Evolutionary conservation across 2,888 invertebrate genomes (phyloP).

Genomic region (Anoncus sp.): DNA sequence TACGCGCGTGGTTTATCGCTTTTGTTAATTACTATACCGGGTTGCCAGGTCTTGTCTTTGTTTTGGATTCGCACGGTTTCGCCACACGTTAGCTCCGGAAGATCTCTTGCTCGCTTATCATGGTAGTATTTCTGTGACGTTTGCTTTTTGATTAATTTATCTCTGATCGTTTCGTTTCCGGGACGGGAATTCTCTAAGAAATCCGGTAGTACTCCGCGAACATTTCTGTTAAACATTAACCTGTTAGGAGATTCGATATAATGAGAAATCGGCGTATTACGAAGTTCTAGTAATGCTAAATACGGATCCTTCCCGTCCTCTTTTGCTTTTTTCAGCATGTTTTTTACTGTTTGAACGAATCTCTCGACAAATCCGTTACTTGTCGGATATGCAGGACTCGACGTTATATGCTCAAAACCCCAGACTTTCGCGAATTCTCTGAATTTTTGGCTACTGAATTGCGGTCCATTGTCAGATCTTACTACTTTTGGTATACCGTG

Average conservation of each 20-base stretch:
- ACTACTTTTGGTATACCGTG: conserved; percentile 39
- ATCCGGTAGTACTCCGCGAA: conserved; percentile 47
- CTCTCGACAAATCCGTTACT: conserved; percentile 51
- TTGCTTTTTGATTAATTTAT: conserved; percentile 26
- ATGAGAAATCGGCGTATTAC: conserved; percentile 57
- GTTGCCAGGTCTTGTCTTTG: conserved; percentile 37
- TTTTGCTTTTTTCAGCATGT: conserved; percentile 48
- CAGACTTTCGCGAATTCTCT: conserved; percentile 23
- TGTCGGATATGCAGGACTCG: conserved; percentile 41
- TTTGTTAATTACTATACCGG: conserved; percentile 13
- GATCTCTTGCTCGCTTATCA: conserved; percentile 29
- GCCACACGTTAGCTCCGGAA: conserved; percentile 15
- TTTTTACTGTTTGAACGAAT: conserved; percentile 45
- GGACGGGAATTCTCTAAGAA: background rate
- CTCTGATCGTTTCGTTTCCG: background rate
- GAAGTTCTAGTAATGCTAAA: conserved; percentile 56
- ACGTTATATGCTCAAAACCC: conserved; percentile 58
- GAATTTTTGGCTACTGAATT: conserved; percentile 31
- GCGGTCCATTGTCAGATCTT: conserved; percentile 10
- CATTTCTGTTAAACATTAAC: conserved; percentile 46
- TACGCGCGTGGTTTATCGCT: conserved; percentile 17
- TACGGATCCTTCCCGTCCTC: conserved; percentile 53
- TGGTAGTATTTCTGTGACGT: conserved; percentile 25
- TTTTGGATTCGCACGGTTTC: conserved; percentile 22
- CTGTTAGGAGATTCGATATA: conserved; percentile 48